A percentile compares a stretch with the other conserved stretches of the same genome.
Conservation (phyloP, 1,140 invertebrate species). For the Drosophila persimilis region DNA sequence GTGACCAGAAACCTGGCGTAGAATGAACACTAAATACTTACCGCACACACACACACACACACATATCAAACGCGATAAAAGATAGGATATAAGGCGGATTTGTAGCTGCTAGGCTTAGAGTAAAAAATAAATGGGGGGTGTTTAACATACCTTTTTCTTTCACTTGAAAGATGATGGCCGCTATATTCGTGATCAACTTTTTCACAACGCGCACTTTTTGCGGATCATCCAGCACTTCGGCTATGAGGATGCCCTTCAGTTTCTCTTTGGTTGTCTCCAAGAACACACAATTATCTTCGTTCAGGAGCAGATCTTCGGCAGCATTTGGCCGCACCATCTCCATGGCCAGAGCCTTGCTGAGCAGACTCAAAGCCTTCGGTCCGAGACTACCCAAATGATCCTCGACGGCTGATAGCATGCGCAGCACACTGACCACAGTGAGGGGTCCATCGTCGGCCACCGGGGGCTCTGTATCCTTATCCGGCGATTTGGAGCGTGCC, state of each 20-base stretch:
- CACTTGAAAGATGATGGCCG: constrained; percentile 87
- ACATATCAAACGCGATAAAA: no score
- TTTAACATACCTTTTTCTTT: constrained; percentile 84
- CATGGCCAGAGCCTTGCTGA: constrained; percentile 89
- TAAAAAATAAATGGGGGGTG: neutral
- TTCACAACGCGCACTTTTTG: constrained; percentile 82
- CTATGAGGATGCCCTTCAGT: constrained; percentile 90
- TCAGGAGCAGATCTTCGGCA: constrained; percentile 88
- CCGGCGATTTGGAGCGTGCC: constrained; percentile 42
- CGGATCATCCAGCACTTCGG: constrained; percentile 87
- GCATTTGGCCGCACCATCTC: constrained; percentile 88
- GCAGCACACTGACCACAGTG: constrained; percentile 88
- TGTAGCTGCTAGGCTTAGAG: neutral
- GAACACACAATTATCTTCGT: constrained; percentile 88
- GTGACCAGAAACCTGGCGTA: no score
- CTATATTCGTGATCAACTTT: constrained; percentile 86
- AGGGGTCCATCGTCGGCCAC: constrained; percentile 76
- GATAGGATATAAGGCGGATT: no score
- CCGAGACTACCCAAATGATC: constrained; percentile 91
- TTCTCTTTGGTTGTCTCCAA: constrained; percentile 94
- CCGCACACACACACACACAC: no score
- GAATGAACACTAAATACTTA: no score
- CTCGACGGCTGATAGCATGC: constrained; percentile 91
- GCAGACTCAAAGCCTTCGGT: constrained; percentile 88
- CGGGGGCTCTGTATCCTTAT: constrained; percentile 31